Conservation (phyloP, 2,888 invertebrate species). For the Calameuta pallipes region DNA sequence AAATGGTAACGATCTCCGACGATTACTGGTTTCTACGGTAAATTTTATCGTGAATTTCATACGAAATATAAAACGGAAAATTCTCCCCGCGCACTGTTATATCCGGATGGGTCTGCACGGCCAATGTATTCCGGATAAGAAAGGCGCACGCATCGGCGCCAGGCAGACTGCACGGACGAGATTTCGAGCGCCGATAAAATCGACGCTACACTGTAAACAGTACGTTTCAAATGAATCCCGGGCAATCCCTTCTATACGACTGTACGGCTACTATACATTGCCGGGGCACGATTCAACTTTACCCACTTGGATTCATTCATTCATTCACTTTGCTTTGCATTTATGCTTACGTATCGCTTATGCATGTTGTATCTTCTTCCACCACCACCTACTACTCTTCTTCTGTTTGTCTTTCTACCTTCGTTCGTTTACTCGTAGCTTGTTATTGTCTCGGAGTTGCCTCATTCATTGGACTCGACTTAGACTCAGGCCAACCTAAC, state of each 20-base stretch:
- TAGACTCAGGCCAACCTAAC: neutral
- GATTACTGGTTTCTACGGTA: too few species aligned
- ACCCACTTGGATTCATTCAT: neutral
- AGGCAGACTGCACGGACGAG: slow-evolving; percentile 9
- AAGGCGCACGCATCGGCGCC: slow-evolving; percentile 7
- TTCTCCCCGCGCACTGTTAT: neutral
- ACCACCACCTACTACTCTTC: neutral
- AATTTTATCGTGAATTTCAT: too few species aligned
- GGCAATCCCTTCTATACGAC: neutral
- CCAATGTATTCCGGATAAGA: slow-evolving; percentile 4
- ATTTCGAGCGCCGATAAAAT: slow-evolving; percentile 20
- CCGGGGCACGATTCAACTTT: neutral
- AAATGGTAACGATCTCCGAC: too few species aligned
- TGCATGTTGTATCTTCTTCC: neutral
- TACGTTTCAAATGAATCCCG: neutral
- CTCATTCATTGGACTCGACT: neutral
- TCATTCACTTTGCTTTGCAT: neutral
- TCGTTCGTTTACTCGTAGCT: neutral
- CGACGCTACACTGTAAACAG: neutral
- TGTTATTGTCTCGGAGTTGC: neutral
- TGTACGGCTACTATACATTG: neutral
- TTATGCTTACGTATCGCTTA: neutral
- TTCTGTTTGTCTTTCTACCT: neutral
- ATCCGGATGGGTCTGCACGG: neutral
- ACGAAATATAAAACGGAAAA: too few species aligned